phyloP scores from a whole-genome alignment of 2,113 vertebrate genomes.

The Corydoras maculifer region DNA sequence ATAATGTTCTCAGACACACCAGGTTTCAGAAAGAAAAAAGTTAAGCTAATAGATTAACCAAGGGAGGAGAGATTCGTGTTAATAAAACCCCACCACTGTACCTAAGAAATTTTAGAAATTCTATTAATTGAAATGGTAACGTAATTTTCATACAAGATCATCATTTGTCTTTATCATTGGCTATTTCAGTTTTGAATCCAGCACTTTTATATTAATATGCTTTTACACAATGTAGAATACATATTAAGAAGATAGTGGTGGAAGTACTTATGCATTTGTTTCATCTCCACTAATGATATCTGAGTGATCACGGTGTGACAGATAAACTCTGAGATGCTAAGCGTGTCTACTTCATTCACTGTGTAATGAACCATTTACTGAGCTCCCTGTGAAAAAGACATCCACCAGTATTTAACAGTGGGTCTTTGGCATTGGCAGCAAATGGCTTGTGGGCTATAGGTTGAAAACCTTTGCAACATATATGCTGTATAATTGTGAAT shows the following conservation, averaged over 20 bases:
- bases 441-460: not conserved
- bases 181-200: not conserved
- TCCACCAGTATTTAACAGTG: slow-evolving; percentile 57
- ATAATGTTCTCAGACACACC: no score
- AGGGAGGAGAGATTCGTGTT: no score
- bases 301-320: slow-evolving; percentile 23
- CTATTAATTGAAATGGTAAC: no score
- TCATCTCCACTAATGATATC: slow-evolving; percentile 21
- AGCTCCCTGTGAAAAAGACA: slow-evolving; percentile 35
- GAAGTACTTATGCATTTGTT: slow-evolving; percentile 22
- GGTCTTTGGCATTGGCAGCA: slow-evolving; percentile 43
- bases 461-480: not conserved
- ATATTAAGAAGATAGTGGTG: slow-evolving; percentile 4
- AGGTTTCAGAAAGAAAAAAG: no score
- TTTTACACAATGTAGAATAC: not conserved
- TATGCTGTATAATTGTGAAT: not conserved
- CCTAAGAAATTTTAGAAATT: no score
- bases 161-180: not conserved
- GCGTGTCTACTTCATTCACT: slow-evolving; percentile 51
- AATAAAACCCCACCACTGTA: no score
- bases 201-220: not conserved
- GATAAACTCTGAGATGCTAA: slow-evolving; percentile 26
- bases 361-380: slow-evolving; percentile 55
- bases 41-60: no score
- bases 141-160: no score